Evolutionary conservation across 1,140 invertebrate genomes (phyloP).

Genomic region (Cephus cinctus): DNA sequence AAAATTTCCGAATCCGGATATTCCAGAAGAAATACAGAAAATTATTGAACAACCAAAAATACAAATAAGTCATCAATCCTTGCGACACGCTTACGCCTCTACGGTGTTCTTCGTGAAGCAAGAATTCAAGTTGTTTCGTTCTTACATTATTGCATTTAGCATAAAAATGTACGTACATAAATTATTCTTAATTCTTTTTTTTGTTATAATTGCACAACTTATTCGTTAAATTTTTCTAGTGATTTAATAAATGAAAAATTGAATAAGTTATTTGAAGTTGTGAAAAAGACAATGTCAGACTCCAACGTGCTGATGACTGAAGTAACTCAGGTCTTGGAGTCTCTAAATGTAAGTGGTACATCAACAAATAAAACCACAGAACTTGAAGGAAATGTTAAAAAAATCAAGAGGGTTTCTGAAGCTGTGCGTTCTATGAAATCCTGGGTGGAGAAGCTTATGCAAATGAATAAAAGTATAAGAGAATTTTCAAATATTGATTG

Average conservation of each 20-base stretch:
- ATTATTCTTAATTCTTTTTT: constrained; percentile 5
- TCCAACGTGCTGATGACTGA: constrained; percentile 17
- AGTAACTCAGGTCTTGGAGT: constrained; percentile 1
- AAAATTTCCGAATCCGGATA: constrained; percentile 6
- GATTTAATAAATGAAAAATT: constrained; percentile 26
- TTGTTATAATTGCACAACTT: neutral
- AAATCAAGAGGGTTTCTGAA: constrained; percentile 24
- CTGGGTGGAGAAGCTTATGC: neutral
- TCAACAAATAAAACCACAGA: neutral
- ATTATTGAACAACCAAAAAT: constrained; percentile 36
- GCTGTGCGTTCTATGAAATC: neutral
- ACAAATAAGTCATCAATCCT: constrained; percentile 21
- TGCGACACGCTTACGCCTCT: constrained; percentile 31
- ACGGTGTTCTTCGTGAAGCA: constrained; percentile 39
- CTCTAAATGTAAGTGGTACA: neutral
- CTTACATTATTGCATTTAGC: constrained; percentile 34
- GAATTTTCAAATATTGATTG: constrained; percentile 18
- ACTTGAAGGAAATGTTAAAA: constrained; percentile 14
- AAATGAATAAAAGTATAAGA: constrained; percentile 16
- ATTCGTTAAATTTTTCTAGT: constrained; percentile 20
- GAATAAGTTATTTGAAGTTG: constrained; percentile 17
- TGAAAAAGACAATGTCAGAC: constrained; percentile 16
- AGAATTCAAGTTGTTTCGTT: constrained; percentile 33
- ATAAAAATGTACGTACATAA: constrained; percentile 39
- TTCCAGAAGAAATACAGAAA: constrained; percentile 39